Conservation (phyloP, 2,797 vertebrate species). For the Brachyrhaphis roseni region DNA sequence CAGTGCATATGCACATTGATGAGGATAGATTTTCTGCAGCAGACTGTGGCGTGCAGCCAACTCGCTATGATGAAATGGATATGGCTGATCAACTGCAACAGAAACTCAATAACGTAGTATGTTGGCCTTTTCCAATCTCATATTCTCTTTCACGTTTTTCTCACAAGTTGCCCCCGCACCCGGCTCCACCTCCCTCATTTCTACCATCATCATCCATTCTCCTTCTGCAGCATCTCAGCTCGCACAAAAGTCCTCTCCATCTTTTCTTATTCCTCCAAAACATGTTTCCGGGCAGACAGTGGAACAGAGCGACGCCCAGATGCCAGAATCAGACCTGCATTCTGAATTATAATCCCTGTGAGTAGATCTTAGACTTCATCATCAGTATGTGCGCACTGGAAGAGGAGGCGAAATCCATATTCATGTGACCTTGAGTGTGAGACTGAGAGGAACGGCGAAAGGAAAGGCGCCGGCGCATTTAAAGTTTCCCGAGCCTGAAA, state of each 20-base stretch:
- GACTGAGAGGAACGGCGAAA: conserved; percentile 61
- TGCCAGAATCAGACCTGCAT: conserved; percentile 67
- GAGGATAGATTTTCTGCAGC: conserved; percentile 56
- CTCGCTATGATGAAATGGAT: conserved; percentile 77
- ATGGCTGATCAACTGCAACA: conserved; percentile 70
- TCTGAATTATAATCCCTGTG: conserved; percentile 77
- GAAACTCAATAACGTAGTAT: conserved; percentile 63
- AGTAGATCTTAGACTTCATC: conserved; percentile 81
- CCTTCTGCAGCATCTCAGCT: conserved; percentile 50
- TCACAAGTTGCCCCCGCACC: conserved; percentile 45
- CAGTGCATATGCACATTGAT: conserved; percentile 44
- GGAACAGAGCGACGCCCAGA: conserved; percentile 56
- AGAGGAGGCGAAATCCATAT: conserved; percentile 86
- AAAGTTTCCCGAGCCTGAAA: conserved; percentile 76
- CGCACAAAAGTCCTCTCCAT: conserved; percentile 57
- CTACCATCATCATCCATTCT: conserved; percentile 68
- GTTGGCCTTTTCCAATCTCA: conserved; percentile 62
- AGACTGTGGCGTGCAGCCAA: conserved; percentile 49
- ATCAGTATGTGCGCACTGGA: conserved; percentile 74
- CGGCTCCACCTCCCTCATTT: conserved; percentile 46
- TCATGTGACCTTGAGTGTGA: conserved; percentile 91
- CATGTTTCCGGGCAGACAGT: conserved; percentile 57
- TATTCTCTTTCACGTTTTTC: conserved; percentile 41
- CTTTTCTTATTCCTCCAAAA: conserved; percentile 66
- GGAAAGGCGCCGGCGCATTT: conserved; percentile 70